Conservation (phyloP, 1,140 invertebrate genomes). For the Melitaea cinxia region DNA sequence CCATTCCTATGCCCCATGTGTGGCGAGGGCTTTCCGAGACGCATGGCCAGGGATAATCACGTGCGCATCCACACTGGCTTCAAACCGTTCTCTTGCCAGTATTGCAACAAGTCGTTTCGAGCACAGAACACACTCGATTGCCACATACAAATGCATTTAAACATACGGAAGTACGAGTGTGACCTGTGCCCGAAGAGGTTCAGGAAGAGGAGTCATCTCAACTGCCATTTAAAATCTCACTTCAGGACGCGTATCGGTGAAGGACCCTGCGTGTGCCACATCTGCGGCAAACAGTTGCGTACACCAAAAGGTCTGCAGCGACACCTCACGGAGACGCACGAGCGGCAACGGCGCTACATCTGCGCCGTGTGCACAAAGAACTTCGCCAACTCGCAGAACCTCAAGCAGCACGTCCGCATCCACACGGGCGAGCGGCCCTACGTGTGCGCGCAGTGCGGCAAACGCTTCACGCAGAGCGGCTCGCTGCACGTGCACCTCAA, state of each 20-base stretch:
- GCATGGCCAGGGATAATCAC: constrained; percentile 60
- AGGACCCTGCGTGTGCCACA: constrained; percentile 72
- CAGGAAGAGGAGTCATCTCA: constrained; percentile 61
- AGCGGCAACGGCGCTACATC: too few species aligned
- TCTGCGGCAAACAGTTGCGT: constrained; percentile 81
- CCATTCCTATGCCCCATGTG: constrained; percentile 54
- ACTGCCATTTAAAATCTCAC: constrained; percentile 60
- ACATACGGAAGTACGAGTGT: constrained; percentile 78
- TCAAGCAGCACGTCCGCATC: constrained; percentile 61
- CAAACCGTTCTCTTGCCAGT: constrained; percentile 81
- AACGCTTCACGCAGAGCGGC: constrained; percentile 26
- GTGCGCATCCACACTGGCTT: constrained; percentile 75
- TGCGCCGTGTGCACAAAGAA: too few species aligned
- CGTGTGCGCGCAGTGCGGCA: constrained; percentile 38
- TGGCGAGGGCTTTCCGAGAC: constrained; percentile 62
- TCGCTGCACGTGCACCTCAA: not conserved
- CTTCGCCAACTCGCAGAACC: too few species aligned
- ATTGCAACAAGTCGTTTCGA: constrained; percentile 76
- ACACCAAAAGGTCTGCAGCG: too few species aligned
- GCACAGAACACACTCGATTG: constrained; percentile 56
- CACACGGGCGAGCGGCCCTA: constrained; percentile 60
- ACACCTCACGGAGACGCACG: too few species aligned
- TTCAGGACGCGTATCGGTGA: too few species aligned
- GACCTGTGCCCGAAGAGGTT: constrained; percentile 78
- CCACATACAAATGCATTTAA: constrained; percentile 62